Evolutionary conservation across 2,888 invertebrate species (phyloP).

Genomic region (Pristionchus japonicus): DNA sequence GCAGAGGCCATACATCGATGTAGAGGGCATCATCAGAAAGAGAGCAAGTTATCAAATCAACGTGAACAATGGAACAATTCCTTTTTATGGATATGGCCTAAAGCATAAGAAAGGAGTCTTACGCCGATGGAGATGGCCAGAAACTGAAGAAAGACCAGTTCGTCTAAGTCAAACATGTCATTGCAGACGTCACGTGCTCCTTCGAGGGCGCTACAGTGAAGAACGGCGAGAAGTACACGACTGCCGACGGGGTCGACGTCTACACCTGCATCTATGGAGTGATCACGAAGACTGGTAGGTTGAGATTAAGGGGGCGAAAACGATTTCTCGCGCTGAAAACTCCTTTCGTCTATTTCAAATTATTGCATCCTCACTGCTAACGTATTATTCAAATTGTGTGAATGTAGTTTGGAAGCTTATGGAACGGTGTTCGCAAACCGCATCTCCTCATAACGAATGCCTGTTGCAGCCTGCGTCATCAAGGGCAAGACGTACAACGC

Average conservation of each 20-base stretch:
- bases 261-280: slow-evolving; percentile 23
- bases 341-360: too few species aligned
- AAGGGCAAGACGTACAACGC: neutral
- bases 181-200: slow-evolving; percentile 19
- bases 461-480: neutral
- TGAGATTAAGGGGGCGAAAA: neutral
- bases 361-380: too few species aligned
- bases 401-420: too few species aligned
- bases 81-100: too few species aligned
- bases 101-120: too few species aligned
- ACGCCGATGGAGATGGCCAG: too few species aligned
- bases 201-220: neutral
- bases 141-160: neutral
- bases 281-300: neutral
- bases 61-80: too few species aligned
- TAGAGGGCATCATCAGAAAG: too few species aligned
- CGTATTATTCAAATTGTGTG: too few species aligned
- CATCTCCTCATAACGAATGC: too few species aligned
- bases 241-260: neutral
- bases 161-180: neutral
- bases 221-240: neutral
- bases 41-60: too few species aligned
- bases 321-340: neutral
- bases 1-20: too few species aligned
- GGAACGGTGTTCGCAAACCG: neutral